These are phyloP conservation scores for Bubo bubo DNA, from an alignment of 2,113 vertebrate species.

Conservation along the genomic window DNA sequence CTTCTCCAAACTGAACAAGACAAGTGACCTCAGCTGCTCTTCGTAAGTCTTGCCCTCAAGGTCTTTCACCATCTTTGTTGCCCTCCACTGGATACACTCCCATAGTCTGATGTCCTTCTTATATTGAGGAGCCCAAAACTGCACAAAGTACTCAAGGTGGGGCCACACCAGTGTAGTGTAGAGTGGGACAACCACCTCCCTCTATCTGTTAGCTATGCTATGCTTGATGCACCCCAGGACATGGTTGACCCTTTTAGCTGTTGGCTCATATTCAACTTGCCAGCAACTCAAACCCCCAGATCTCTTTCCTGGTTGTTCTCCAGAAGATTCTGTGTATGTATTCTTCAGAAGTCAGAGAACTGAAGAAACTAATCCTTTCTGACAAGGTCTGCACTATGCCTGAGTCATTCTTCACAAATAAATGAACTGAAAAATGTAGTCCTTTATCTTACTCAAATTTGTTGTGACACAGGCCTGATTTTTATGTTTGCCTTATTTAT, in stretches of 20 bases:
- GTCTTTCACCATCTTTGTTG: background rate
- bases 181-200: background rate
- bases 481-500: background rate
- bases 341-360: background rate
- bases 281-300: background rate
- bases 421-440: background rate
- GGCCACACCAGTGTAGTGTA: accelerated
- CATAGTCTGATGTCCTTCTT: background rate
- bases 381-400: background rate
- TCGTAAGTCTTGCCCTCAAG: accelerated
- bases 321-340: background rate
- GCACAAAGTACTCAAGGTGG: accelerated
- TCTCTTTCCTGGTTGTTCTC: background rate
- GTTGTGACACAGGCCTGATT: background rate
- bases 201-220: accelerated
- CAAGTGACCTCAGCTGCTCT: background rate
- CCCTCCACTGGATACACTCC: background rate
- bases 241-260: accelerated
- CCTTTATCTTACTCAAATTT: background rate
- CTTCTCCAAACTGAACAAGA: background rate
- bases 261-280: background rate
- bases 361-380: background rate
- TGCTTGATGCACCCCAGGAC: background rate
- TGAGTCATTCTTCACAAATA: background rate
- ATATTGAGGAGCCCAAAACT: accelerated